Base-by-base conservation (phyloP, 1,140 invertebrate genomes). In the Drusus annulatus region DNA sequence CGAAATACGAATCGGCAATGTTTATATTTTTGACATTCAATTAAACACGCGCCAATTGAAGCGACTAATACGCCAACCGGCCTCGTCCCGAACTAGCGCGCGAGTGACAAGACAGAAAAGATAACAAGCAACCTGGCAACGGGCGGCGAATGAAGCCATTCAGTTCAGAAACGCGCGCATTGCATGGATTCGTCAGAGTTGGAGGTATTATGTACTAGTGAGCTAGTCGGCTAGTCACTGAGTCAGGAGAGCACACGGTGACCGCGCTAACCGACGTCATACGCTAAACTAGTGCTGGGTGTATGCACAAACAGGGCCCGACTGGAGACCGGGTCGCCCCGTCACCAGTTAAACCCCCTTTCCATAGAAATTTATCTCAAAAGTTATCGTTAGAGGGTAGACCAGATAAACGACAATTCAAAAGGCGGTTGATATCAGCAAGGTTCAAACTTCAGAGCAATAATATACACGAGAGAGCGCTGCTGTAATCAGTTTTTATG, bases 71-170 rank as follows among this genome's bases (percentile, higher is more conserved):
- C 74, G 54, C 54, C 74, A 62, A 17, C 74, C 74, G 74, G 54
- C 74, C 74, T n/a, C 74, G 52, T 36, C 54, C 10, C 60, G 71
- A 79, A 79, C 76, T 74, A 79, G 54, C 56, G 23, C 69, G 60
- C 71, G 50, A 81, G 65, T 79, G 80, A 79, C 80, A 76, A 50
- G 31, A 36, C n/a, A 23, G 50, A 54, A 21, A 15, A 71, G 50
- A 60, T 60, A 60, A 60, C 56, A 60, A 23, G 28, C 62, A 65
- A 65, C 23, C 62, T 65, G 62, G 62, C 62, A 74, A 74, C 36
- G 8, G 25, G 65, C 65, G 36, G 36, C 65, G 45, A 28, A 45
- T 52, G 50, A 54, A 76, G 68, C 54, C 76, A 65, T 65, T 45
- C 60, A 52, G 60, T 60, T n/a, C 15, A 51, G 65, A 19, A 73